Evolutionary conservation across 2,888 invertebrate genomes (phyloP), one percentile per base, ranked within the genome.

Genomic region (Himalopsyche kuldschensis): DNA sequence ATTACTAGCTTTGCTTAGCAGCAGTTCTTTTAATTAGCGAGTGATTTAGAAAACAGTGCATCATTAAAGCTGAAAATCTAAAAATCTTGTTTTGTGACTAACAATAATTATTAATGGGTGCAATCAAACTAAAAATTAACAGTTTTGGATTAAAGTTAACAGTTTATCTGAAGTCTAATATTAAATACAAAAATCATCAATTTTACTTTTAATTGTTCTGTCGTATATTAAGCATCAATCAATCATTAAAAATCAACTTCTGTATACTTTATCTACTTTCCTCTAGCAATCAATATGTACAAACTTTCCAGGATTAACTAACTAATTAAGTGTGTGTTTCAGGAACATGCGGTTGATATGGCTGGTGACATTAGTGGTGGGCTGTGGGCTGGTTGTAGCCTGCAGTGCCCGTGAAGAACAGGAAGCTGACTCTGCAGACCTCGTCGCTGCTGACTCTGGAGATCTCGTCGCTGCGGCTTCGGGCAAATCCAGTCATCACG

Each of bases 401-500:
- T 90, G 90, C 87, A 86, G 88, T 87, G 91, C 89, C 48, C 87
- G 91, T 84, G 90, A 91, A 87, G 88, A 90, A 87, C 89, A 89
- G 87, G 83, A 88, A 79, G 82, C 88, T 79, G 89, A 88, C 84
- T 88, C 88, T 78, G 76, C 84, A 77, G 93, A 93, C 87, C 90
- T 90, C 86, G 90, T 90, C 15, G 89, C 91, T n/a, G 93, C 92
- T n/a, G n/a, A n/a, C 84, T 88, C 88, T 78, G 76, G 84, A 77
- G 93, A 93, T 87, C 90, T 90, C 86, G 90, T 90, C 15, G 89
- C 91, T n/a, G 93, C 92, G 4, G 92, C 91, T 46, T 90, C 91
- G 84, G 89, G 90, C 6, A 90, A 90, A 87, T 90, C 89, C 82
- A 91, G 90, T 86, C 92, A 93, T 87, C 93, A 93, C 87, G 94